phyloP scores from a whole-genome alignment of 2,888 invertebrate genomes.

The Philonicus albiceps region DNA sequence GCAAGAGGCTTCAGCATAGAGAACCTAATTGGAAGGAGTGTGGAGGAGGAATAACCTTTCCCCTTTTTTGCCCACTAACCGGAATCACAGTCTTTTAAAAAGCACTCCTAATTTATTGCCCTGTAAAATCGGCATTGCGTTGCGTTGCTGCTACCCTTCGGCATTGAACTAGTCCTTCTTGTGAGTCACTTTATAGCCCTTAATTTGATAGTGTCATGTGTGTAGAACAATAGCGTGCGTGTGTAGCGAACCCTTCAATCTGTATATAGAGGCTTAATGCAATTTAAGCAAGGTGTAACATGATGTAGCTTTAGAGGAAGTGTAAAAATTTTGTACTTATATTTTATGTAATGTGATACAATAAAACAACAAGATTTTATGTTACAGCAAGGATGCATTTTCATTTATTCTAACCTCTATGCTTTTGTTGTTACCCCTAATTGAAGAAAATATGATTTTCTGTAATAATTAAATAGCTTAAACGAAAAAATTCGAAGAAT shows the following conservation, averaged over 20 bases:
- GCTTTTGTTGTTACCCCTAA: too few species aligned
- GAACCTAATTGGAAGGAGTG: slow-evolving; percentile 60
- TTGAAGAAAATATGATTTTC: too few species aligned
- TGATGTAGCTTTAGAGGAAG: slow-evolving; percentile 17
- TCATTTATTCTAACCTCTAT: not conserved
- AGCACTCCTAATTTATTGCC: not conserved
- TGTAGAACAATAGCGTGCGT: slow-evolving; percentile 26
- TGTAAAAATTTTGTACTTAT: slow-evolving; percentile 47
- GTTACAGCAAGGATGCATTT: not conserved
- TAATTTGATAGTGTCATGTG: not conserved
- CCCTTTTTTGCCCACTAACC: not conserved
- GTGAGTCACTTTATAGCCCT: slow-evolving; percentile 8
- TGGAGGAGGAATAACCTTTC: slow-evolving; percentile 52
- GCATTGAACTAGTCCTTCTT: slow-evolving; percentile 41
- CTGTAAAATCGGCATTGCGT: not conserved
- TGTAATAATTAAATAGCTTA: too few species aligned
- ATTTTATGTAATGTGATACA: slow-evolving; percentile 49
- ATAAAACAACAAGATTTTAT: slow-evolving; percentile 19
- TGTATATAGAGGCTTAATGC: slow-evolving; percentile 8
- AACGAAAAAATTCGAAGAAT: too few species aligned
- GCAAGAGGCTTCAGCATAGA: slow-evolving; percentile 63
- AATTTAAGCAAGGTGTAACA: slow-evolving; percentile 12
- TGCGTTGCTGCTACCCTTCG: slow-evolving; percentile 1
- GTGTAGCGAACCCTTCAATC: slow-evolving; percentile 17
- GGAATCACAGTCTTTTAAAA: not conserved